Conservation (phyloP, 2,888 invertebrate genomes). For the Aricia artaxerxes region DNA sequence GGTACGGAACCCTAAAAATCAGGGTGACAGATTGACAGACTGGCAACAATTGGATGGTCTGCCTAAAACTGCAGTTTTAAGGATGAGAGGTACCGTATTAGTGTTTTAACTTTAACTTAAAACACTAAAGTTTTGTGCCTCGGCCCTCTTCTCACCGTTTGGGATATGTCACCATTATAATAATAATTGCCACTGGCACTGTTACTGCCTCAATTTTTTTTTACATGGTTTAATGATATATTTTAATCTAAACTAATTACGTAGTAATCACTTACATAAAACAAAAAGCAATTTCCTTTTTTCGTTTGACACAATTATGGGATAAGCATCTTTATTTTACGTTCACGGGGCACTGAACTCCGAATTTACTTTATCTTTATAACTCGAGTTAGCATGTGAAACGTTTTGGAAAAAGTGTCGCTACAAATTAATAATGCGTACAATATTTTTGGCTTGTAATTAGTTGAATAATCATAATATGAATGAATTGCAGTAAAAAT, state of each 20-base stretch:
- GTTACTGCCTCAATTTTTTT: not conserved
- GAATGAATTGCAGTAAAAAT: no score
- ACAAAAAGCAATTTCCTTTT: slow-evolving; percentile 15
- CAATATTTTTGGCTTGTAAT: not conserved
- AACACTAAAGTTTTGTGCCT: no score
- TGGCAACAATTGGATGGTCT: no score
- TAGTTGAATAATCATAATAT: no score
- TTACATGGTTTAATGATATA: not conserved
- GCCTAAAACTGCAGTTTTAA: no score
- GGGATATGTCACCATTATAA: no score
- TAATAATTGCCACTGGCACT: not conserved
- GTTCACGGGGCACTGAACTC: not conserved
- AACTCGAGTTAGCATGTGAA: slow-evolving; percentile 4
- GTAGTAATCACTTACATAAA: slow-evolving; percentile 1
- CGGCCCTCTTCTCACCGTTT: no score
- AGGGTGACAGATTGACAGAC: no score
- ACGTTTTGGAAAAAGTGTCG: not conserved
- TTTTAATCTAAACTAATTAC: not conserved
- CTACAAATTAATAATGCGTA: not conserved
- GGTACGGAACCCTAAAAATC: no score
- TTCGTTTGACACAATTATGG: slow-evolving; percentile 3
- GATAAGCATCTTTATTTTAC: slow-evolving; percentile 12
- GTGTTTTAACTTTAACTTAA: no score
- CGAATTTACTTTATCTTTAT: slow-evolving; percentile 1
- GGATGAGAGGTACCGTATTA: no score